A percentile compares a stretch with the other conserved stretches of the same genome.
phyloP scores from a whole-genome alignment of 2,888 invertebrate species.

The Penaeus monodon region DNA sequence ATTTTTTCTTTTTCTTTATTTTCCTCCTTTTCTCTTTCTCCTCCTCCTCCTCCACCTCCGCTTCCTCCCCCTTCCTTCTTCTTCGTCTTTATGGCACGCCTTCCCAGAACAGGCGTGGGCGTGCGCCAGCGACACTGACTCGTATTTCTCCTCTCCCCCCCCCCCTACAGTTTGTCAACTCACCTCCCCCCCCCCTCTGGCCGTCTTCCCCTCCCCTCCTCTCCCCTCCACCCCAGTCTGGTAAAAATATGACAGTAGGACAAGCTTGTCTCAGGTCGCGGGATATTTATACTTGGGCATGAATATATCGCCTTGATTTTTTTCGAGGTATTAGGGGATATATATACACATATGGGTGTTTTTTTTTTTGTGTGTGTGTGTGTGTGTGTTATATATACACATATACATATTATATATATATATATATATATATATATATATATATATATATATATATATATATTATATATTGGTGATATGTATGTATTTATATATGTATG shows the following conservation, averaged over 20 bases:
- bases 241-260: too few relatives aligned
- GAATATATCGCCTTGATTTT: not conserved
- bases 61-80: too few relatives aligned
- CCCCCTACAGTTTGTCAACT: too few relatives aligned
- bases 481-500: not conserved
- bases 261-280: too few relatives aligned
- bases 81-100: too few relatives aligned
- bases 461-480: not conserved
- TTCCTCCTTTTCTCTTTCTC: too few relatives aligned
- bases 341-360: not conserved
- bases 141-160: not conserved
- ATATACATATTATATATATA: not conserved
- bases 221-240: not conserved
- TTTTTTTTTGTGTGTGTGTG: not conserved
- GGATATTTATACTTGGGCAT: too few relatives aligned
- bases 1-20: too few relatives aligned
- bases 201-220: too few relatives aligned
- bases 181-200: too few relatives aligned
- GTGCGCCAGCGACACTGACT: not conserved
- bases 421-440: not conserved
- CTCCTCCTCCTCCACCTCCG: too few relatives aligned
- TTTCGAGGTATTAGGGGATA: not conserved
- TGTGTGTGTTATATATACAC: not conserved
- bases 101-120: too few relatives aligned
- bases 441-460: not conserved